A percentile compares a stretch with the other conserved stretches of the same genome.
Evolutionary conservation across 1,140 invertebrate species (phyloP).

Genomic region (Drosophila grimshawi): DNA sequence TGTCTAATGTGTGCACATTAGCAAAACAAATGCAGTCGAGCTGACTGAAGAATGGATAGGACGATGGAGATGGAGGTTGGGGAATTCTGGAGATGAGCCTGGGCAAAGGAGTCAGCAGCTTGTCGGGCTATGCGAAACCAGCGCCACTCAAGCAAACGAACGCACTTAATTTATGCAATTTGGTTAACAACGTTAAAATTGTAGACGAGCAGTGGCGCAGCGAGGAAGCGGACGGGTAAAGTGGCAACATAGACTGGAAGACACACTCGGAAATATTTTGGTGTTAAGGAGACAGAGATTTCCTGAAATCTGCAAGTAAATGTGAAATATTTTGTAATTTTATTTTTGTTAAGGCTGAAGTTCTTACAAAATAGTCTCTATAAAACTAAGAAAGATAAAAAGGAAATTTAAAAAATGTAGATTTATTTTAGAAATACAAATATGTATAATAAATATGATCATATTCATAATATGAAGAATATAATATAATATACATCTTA

Average conservation of each 20-base stretch:
- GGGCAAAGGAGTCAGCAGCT: conserved; percentile 32
- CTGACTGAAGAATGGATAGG: conserved; percentile 13
- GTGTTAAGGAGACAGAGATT: background rate
- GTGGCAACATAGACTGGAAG: background rate
- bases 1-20: conserved; percentile 81
- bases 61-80: background rate
- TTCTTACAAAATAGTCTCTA: no score
- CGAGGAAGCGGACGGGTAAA: background rate
- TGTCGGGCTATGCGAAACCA: conserved; percentile 47
- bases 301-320: background rate
- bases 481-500: no score
- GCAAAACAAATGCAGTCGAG: conserved; percentile 74
- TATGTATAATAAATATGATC: no score
- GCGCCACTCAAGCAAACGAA: conserved; percentile 78
- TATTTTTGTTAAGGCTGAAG: no score
- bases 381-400: no score
- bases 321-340: no score
- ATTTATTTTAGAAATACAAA: no score
- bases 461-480: no score
- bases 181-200: conserved; percentile 83
- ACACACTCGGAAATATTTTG: background rate
- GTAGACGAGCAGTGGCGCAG: conserved; percentile 53
- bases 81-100: conserved; percentile 9
- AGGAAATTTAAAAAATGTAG: no score
- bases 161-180: conserved; percentile 83